A percentile compares a stretch with the other conserved stretches of the same genome.
Conservation (phyloP, 2,113 vertebrate genomes). For the Lota lota region DNA sequence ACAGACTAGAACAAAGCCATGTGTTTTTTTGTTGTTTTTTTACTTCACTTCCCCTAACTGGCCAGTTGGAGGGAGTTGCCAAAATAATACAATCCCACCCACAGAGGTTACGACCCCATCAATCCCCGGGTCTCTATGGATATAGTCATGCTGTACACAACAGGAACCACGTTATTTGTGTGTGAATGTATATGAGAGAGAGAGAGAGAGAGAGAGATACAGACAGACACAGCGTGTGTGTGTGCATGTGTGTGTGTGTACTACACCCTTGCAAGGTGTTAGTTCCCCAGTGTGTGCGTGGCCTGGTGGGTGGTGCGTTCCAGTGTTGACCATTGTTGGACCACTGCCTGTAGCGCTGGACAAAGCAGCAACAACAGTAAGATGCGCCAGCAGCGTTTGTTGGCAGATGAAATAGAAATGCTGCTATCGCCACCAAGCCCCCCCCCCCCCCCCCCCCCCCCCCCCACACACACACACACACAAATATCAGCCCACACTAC, state of each 20-base stretch:
- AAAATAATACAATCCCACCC: conserved; percentile 18
- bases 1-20: no score
- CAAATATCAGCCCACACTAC: background rate
- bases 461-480: conserved; percentile 7
- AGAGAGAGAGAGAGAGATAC: no score
- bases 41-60: no score
- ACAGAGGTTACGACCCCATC: conserved; percentile 18
- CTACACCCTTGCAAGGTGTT: no score
- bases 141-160: background rate
- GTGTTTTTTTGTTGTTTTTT: no score
- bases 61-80: background rate
- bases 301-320: background rate
- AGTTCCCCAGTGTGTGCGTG: background rate
- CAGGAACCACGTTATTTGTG: background rate
- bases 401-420: background rate
- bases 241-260: background rate
- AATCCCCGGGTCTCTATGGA: background rate
- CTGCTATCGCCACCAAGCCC: no score
- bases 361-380: background rate
- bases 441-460: background rate
- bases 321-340: background rate
- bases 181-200: no score
- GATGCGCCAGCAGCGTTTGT: background rate
- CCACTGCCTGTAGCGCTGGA: background rate
- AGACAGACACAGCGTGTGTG: background rate